phyloP scores from a whole-genome alignment of 2,888 invertebrate species.

The Drosophila meridionalis region DNA sequence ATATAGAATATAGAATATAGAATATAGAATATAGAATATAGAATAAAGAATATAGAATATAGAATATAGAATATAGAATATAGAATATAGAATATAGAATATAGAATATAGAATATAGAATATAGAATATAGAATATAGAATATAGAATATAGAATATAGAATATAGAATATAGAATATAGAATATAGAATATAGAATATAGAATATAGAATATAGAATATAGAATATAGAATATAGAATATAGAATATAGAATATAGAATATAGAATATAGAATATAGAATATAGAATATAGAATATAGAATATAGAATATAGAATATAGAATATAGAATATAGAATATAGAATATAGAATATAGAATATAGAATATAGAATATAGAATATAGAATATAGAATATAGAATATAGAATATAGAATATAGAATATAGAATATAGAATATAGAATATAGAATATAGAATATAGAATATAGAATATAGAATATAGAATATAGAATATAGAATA shows the following conservation, averaged over 20 bases:
- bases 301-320: not conserved
- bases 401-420: not conserved
- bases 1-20: constrained; percentile 5
- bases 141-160: constrained; percentile 2
- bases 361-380: not conserved
- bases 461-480: not conserved
- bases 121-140: constrained; percentile 2
- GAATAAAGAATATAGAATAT: constrained; percentile 1
- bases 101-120: constrained; percentile 2
- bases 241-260: constrained; percentile 1
- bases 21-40: constrained; percentile 5
- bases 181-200: not conserved
- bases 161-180: constrained; percentile 2
- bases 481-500: not conserved
- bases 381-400: not conserved
- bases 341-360: not conserved
- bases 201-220: not conserved
- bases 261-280: not conserved
- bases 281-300: constrained; percentile 1
- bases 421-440: constrained; percentile 1
- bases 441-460: constrained; percentile 1
- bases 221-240: constrained; percentile 2
- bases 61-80: constrained; percentile 2
- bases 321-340: constrained; percentile 2
- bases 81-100: constrained; percentile 2